phyloP scores from a whole-genome alignment of 2,113 vertebrate species.

The Ginglymostoma cirratum region DNA sequence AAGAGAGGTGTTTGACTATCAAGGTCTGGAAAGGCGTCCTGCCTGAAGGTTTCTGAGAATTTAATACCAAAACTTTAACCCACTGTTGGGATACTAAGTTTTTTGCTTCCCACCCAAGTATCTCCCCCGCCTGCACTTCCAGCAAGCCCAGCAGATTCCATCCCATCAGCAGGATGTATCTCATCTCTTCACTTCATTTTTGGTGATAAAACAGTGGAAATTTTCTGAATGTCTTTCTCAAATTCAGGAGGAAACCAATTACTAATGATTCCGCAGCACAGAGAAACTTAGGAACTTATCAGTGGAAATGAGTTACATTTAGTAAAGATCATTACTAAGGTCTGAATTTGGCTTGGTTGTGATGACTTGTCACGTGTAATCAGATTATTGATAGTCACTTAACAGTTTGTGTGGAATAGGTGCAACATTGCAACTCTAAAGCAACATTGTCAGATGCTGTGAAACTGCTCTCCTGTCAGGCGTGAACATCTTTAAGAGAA shows the following conservation, averaged over 20 bases:
- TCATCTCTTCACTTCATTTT: neutral
- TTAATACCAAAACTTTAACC: too few relatives aligned
- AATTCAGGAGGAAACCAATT: neutral
- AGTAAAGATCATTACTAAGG: neutral
- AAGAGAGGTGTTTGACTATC: too few relatives aligned
- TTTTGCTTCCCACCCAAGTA: too few relatives aligned
- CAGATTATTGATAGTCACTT: neutral
- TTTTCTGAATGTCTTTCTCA: neutral
- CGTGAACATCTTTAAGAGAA: too few relatives aligned
- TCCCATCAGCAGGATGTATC: neutral
- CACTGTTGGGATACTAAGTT: too few relatives aligned
- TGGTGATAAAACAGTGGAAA: neutral
- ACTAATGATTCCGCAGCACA: neutral
- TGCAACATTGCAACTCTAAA: neutral
- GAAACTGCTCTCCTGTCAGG: neutral
- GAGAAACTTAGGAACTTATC: neutral
- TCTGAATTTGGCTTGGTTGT: neutral
- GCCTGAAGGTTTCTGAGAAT: too few relatives aligned
- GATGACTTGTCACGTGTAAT: neutral
- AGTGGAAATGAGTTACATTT: neutral
- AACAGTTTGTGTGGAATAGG: neutral
- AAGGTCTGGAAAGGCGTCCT: too few relatives aligned
- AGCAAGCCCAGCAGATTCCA: too few relatives aligned
- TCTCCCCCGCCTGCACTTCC: too few relatives aligned
- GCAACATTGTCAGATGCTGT: neutral